Evolutionary conservation across 2,888 invertebrate species (phyloP), one percentile per base, ranked within the genome.

Genomic region (Ormia ochracea): DNA sequence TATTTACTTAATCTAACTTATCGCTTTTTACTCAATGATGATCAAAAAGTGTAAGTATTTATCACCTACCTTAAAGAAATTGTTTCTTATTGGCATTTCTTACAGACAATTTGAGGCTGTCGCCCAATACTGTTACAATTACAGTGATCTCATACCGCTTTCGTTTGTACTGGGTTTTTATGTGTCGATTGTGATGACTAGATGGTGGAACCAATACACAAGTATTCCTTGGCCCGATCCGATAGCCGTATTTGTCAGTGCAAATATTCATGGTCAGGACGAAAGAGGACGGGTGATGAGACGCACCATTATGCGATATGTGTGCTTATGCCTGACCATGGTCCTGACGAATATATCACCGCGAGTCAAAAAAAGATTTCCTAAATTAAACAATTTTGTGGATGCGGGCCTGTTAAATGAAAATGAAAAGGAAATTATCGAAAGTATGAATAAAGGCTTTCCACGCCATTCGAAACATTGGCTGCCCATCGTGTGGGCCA

Each of bases 91-190:
- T n/a, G n/a, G 1, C 26, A 26, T 3, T 4, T 9, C 5, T 76
- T 91, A 65, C 91, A 96, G 96, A 88, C 88, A 92, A 77, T 98
- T 97, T 89, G 96, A 96, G 90, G 92, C 93, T 80, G 91, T 97
- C 65, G 95, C 94, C 3, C 92, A 93, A 82, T 97, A 97, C 90
- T 98, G 97, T 90, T 93, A 94, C 86, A 93, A 93, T 83, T 96
- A 96, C 90, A 95, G 94, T 84, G 94, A 94, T 90, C 92, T 96
- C 84, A 97, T 98, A 85, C 98, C 98, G 12, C 90, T 98, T 82
- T 96, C 97, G 4, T 98, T 98, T 89, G 96, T 98, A 77, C 92
- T 98, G 84, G 97, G 98, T 84, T 98, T 98, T 91, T 98, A 97
- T 90, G 97, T 98, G 65, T 94, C 95, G 6, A 94, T 97, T 83